Base-by-base conservation (phyloP, 2,888 invertebrate species). In the Bombylius discolor region DNA sequence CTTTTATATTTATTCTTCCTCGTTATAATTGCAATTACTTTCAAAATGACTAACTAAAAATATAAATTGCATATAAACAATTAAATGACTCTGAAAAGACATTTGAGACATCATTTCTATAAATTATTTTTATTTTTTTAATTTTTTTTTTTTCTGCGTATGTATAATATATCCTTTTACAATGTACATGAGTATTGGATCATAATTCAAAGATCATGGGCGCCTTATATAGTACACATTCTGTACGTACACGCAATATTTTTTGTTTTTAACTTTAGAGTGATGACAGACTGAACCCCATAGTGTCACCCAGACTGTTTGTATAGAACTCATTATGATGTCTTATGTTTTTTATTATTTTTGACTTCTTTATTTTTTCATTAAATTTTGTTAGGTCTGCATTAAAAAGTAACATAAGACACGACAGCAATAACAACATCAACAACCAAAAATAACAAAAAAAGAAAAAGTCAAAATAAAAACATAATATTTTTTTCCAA, bases 231-330 rank as follows among this genome's bases (percentile, higher is more conserved):
- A 11, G 5, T 42, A 42, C 39, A 42, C 3, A 11, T 42, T 11
- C 12, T 42, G 11, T 11, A 42, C 8, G 11, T 42, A 42, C 4
- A 42, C 11, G 12, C 11, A 11, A 42, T 42, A 11, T 42, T 11
- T 42, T 8, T 11, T 42, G 9, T 42, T 42, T 42, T 42, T 42
- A 11, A 42, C 7, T 36, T 36, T 5, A 42, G 11, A 11, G 39
- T 47, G 55, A 55, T 55, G 55, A 55, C 55, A 55, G 55, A 39
- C 23, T 12, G 49, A 55, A 46, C 50, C 55, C 39, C 34, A 44
- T 55, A 42, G 11, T 42, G 39, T 42, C 39, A 42, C 39, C 23
- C 39, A 42, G 39, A 42, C 39, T 42, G 39, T 42, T 42, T 42
- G 39, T 42, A 42, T 11, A 11, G 7, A 42, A 42, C 39, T 42